Evolutionary conservation across 2,888 invertebrate species (phyloP), one percentile per base, ranked within the genome.

Genomic region (Ichneumoninae sp.): DNA sequence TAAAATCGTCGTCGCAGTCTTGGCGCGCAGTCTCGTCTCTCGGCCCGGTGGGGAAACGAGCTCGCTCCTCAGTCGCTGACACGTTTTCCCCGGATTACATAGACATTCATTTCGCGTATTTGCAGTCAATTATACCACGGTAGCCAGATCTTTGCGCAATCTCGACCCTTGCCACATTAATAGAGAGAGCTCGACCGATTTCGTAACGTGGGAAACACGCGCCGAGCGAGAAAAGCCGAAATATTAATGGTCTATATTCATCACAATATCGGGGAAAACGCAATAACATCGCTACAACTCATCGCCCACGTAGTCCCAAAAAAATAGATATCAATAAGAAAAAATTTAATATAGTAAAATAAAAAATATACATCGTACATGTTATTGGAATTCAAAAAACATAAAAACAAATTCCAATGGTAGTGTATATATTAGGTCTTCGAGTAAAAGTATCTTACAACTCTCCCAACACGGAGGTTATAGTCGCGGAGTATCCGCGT

Each of bases 381-480:
- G 52, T 26, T 54, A 74, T 50, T 57, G 26, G 16, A 83, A 74
- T 60, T 19, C 16, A 40, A 22, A 66, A 40, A 8, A 3, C 19
- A 66, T n/a, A 40, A 68, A 44, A 69, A 22, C 1, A 60, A 44
- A 54, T 44, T 52, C 47, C 70, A 70, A 79, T 50, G 33, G 70
- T 79, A 75, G 65, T 63, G 50, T 52, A 13, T 73, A 69, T 69
- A 74, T 74, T 74, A 70, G 63, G 68, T 83, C 78, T 66, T 82
- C 33, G 54, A 79, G 54, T 83, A 54, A 68, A 78, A 79, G 78
- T 83, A 73, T 78, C 68, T 63, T 78, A 73, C 73, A 78, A 79
- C 54, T 83, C 47, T 79, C 69, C 69, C 70, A 36, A 36, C 54
- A 50, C 63, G 52, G 36, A 79, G 52, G 54, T 3, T 13, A 26